Conservation (phyloP, 2,888 invertebrate genomes). For the Smittia aterrima region DNA sequence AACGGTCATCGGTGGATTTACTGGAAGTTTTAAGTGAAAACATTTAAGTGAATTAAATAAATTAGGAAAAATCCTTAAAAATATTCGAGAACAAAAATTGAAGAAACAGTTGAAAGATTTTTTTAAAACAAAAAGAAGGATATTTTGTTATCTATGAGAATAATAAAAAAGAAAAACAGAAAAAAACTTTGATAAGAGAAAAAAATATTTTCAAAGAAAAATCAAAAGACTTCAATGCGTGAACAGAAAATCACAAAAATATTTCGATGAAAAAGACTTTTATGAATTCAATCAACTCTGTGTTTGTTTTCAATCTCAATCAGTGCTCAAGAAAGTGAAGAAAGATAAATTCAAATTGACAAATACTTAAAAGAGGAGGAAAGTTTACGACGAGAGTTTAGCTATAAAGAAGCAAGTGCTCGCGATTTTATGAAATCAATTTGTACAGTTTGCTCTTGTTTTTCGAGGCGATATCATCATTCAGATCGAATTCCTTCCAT, state of each 20-base stretch:
- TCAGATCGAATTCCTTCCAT: neutral
- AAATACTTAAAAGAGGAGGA: neutral
- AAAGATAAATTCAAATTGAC: conserved; percentile 13
- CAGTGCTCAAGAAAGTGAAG: conserved; percentile 1
- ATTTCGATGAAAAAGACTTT: neutral
- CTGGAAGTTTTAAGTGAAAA: neutral
- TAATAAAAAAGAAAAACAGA: neutral
- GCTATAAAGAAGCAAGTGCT: conserved; percentile 7
- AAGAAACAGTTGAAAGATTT: too few species aligned
- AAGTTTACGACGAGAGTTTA: conserved; percentile 10
- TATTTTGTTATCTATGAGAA: too few species aligned
- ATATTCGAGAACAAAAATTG: neutral
- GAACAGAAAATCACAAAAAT: conserved; percentile 18
- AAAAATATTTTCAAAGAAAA: conserved; percentile 14
- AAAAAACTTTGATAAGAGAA: neutral
- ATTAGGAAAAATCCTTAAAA: conserved; percentile 4
- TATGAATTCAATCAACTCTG: neutral
- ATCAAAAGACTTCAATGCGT: conserved; percentile 38
- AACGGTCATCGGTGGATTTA: conserved; percentile 7
- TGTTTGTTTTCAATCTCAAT: neutral
- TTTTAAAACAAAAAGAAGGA: too few species aligned
- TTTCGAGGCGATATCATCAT: neutral
- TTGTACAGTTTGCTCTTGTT: neutral
- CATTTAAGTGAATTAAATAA: too few species aligned
- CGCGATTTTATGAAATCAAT: neutral